Evolutionary conservation across 2,113 vertebrate species (phyloP).

Genomic region (Chaetops frenatus): DNA sequence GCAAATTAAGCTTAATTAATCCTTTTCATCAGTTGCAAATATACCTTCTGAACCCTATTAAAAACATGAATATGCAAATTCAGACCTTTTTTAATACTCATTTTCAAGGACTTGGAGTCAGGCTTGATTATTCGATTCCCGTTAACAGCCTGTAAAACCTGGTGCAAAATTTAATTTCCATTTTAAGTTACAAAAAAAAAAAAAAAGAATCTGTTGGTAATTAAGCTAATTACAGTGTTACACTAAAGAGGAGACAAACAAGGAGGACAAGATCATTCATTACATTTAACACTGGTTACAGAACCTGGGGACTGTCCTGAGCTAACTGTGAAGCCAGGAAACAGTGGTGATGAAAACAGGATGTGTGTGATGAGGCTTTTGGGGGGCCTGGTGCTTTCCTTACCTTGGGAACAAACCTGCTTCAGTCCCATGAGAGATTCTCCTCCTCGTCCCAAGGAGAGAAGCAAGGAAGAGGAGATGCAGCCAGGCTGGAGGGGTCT

Average conservation of each 20-base stretch:
- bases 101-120: constrained; percentile 76
- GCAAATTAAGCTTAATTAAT: constrained; percentile 79
- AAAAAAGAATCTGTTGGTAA: constrained; percentile 55
- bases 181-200: constrained; percentile 71
- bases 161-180: constrained; percentile 78
- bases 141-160: constrained; percentile 75
- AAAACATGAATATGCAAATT: constrained; percentile 82
- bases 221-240: constrained; percentile 68
- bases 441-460: background rate
- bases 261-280: constrained; percentile 57
- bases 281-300: constrained; percentile 2
- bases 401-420: background rate
- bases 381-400: background rate
- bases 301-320: background rate
- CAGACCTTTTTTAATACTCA: constrained; percentile 75
- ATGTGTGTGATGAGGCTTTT: background rate
- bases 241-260: constrained; percentile 57
- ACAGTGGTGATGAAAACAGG: rapidly evolving
- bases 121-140: constrained; percentile 79
- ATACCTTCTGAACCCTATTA: constrained; percentile 80
- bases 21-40: constrained; percentile 77
- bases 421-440: background rate
- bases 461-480: background rate
- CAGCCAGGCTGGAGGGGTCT: background rate
- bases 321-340: background rate